Base-by-base conservation (phyloP, 2,888 invertebrate genomes). In the Penaeus monodon region DNA sequence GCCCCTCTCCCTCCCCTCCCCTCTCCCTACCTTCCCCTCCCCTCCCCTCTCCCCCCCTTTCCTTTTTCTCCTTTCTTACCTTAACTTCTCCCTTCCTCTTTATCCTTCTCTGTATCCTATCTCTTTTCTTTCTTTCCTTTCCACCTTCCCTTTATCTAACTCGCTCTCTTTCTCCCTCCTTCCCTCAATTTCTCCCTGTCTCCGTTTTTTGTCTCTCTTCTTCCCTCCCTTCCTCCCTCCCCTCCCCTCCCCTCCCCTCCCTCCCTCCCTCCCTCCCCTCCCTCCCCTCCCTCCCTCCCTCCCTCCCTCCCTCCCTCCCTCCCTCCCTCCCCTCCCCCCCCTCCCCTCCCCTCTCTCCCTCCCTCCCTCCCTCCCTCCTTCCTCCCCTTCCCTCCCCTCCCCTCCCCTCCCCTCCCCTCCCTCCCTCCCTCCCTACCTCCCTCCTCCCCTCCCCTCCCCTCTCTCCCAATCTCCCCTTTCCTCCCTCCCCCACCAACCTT, bases 191-290 rank as follows among this genome's bases (percentile, higher is more conserved):
- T 44, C 44, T 44, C 44, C 74, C 44, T 57, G 49, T 57, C 49
- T 57, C 49, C 77, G 49, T 57, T 77, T 57, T 77, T 57, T 77
- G 57, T 77, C 77, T 77, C 77, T 20, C 74, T 20, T 3, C 22
- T 24, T 44, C 38, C 24, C 74, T 44, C 74, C 27, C n/a, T 57
- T n/a, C 49, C 33, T 57, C 27, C 49, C 24, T n/a, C 77, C 29
- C 49, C 29, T 17, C 2, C 27, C 14, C 49, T 57, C 77, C 27
- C 57, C n/a, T n/a, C 49, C n/a, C 27, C 49, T 27, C 27, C 27
- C 49, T 12, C 57, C 12, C 77, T 27, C 57, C 27, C 49, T 27
- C 29, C 38, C 49, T 27, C 57, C 27, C 57, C 49, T 49, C n/a
- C 49, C 14, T 17, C 27, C 49, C 27, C n/a, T 49, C 49, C 27